Conservation (phyloP, 2,113 vertebrate species). For the Gorsachius goisagi region DNA sequence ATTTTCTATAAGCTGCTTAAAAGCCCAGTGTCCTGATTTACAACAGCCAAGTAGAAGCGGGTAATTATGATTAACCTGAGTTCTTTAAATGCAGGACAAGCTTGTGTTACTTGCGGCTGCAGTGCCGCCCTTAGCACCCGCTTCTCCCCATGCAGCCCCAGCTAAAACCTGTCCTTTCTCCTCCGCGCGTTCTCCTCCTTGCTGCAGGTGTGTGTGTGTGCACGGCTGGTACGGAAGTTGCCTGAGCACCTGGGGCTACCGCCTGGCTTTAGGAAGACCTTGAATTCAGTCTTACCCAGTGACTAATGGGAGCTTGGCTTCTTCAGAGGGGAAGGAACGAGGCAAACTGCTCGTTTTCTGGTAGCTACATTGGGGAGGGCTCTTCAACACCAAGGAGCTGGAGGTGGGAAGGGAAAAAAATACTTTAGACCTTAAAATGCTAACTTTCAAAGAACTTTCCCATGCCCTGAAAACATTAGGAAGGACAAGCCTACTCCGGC, state of each 20-base stretch:
- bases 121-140: neutral
- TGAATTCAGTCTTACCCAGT: fast-evolving
- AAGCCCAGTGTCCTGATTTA: neutral
- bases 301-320: neutral
- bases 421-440: neutral
- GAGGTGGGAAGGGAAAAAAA: neutral
- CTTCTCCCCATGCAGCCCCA: neutral
- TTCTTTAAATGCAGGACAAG: neutral
- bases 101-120: neutral
- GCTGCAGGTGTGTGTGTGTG: neutral
- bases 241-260: neutral
- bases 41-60: neutral
- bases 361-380: neutral
- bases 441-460: neutral
- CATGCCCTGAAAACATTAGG: neutral
- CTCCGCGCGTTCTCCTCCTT: neutral
- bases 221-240: neutral
- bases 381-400: neutral
- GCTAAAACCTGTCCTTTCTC: neutral
- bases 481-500: neutral
- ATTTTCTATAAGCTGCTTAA: neutral
- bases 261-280: neutral
- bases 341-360: neutral
- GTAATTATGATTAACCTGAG: neutral
- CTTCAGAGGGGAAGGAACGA: neutral